Percentiles rank a stretch among this genome's conserved stretches.
These are phyloP conservation scores for Listronotus oregonensis DNA, from an alignment of 1,140 invertebrate genomes.

Conservation along the genomic window DNA sequence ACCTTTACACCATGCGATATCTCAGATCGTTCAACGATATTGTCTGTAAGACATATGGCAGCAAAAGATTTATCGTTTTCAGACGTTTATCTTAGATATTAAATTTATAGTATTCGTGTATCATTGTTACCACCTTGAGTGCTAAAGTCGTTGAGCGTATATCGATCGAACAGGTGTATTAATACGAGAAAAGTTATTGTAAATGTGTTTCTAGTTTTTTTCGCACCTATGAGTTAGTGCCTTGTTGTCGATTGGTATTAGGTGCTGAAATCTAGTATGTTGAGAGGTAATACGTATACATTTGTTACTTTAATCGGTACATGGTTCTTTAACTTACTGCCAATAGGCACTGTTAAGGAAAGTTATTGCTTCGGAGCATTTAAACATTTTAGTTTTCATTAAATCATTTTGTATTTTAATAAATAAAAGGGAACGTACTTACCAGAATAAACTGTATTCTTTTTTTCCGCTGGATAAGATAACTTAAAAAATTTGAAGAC, in stretches of 20 bases:
- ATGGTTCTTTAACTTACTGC: background rate
- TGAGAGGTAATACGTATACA: background rate
- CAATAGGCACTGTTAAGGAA: too few species aligned
- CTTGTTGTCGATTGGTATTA: constrained; percentile 2
- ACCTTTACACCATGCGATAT: background rate
- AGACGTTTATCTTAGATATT: constrained; percentile 6
- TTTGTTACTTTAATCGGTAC: constrained; percentile 6
- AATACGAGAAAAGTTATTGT: constrained; percentile 10
- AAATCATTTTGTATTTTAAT: too few species aligned
- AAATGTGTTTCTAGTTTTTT: constrained; percentile 5
- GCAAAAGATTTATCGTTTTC: constrained; percentile 1
- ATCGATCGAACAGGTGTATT: constrained; percentile 10
- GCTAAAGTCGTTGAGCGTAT: constrained; percentile 5
- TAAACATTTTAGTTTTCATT: too few species aligned
- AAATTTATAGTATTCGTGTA: constrained; percentile 13
- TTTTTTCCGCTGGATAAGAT: too few species aligned
- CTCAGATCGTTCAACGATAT: constrained; percentile 8
- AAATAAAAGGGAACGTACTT: too few species aligned
- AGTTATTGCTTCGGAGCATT: too few species aligned
- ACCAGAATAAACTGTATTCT: too few species aligned
- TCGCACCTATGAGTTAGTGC: background rate
- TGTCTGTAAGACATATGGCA: constrained; percentile 3
- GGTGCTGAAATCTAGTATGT: background rate
- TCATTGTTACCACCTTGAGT: constrained; percentile 16
- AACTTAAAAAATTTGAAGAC: too few species aligned